Percentiles rank a stretch among this genome's conserved stretches.
Evolutionary conservation across 2,888 invertebrate genomes (phyloP).

Genomic region (Matsumyia berberina): DNA sequence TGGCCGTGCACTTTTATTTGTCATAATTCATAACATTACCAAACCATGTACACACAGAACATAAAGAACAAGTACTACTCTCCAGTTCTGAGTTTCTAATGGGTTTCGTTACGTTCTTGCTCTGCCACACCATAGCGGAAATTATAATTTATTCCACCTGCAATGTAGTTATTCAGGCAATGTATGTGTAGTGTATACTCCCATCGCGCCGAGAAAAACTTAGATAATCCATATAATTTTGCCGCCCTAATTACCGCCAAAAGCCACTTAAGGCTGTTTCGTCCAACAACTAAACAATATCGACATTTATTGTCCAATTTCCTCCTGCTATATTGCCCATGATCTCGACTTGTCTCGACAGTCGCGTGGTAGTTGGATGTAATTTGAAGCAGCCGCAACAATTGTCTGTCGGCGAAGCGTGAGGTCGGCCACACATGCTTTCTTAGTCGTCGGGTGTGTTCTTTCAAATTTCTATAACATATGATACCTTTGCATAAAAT

Average conservation of each 20-base stretch:
- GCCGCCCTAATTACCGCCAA: slow-evolving; percentile 60
- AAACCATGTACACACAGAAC: neutral
- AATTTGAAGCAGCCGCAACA: slow-evolving; percentile 26
- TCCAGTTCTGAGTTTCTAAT: neutral
- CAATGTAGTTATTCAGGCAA: slow-evolving; percentile 30
- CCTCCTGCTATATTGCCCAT: neutral
- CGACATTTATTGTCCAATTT: slow-evolving; percentile 54
- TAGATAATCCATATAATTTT: slow-evolving; percentile 64
- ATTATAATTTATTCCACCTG: slow-evolving; percentile 36
- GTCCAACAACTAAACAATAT: slow-evolving; percentile 51
- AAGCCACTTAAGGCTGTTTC: slow-evolving; percentile 59
- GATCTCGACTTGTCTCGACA: slow-evolving; percentile 16
- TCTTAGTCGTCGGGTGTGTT: slow-evolving; percentile 29
- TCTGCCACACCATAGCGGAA: neutral
- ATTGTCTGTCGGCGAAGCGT: slow-evolving; percentile 25
- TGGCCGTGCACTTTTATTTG: slow-evolving; percentile 22
- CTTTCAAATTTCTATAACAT: slow-evolving; percentile 57
- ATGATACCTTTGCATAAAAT: slow-evolving; percentile 66
- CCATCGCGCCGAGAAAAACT: slow-evolving; percentile 19
- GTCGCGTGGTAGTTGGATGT: slow-evolving; percentile 26
- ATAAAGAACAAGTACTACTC: slow-evolving; percentile 11
- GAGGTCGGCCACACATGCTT: slow-evolving; percentile 56
- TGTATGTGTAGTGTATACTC: slow-evolving; percentile 9
- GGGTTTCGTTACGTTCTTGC: slow-evolving; percentile 5
- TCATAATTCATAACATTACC: slow-evolving; percentile 51